Base-by-base conservation (phyloP, 2,888 invertebrate species). In the Phengaris arion region DNA sequence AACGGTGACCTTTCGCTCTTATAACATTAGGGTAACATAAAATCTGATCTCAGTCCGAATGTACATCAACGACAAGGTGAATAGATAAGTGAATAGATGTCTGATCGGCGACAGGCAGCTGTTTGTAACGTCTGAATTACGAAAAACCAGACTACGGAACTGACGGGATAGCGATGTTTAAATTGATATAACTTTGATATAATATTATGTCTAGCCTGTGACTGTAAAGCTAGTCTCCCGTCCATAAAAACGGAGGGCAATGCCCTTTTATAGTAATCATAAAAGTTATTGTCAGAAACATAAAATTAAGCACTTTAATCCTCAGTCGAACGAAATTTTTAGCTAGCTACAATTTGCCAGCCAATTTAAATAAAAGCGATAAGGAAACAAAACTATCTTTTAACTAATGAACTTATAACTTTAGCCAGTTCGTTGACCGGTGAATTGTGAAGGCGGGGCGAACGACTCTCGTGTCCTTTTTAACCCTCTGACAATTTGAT, bases 351-450 rank as follows among this genome's bases (percentile, higher is more conserved):
- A 64, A 64, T 64, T 64, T 64, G 64, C 35, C 64, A 13, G 64
- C 35, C 64, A 64, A 64, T 35, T 64, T 45, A 9, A 64, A 45
- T 45, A 45, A 48, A 2, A 45, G 35, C 64, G 64, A 13, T 64
- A 55, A 55, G 10, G 35, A 64, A 64, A 64, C 64, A 64, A 64
- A 12, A 64, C 64, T 64, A 64, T 64, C 64, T 64, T 64, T 45
- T 64, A 64, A 64, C 45, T 64, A 64, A 64, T 64, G 45, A 64
- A 64, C 35, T 64, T 13, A 59, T 22, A 35, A 35, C 9, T 35
- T 35, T 35, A 35, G 52, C 10, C 52, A 9, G 64, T 35, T 35
- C 64, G 45, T 64, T 45, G 64, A 64, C 64, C 35, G 12, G 64
- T 35, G 35, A 22, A 59, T 64, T 64, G 64, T 35, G 9, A 35